Evolutionary conservation across 2,113 vertebrate genomes (phyloP).

Genomic region (Zosterops borbonicus): DNA sequence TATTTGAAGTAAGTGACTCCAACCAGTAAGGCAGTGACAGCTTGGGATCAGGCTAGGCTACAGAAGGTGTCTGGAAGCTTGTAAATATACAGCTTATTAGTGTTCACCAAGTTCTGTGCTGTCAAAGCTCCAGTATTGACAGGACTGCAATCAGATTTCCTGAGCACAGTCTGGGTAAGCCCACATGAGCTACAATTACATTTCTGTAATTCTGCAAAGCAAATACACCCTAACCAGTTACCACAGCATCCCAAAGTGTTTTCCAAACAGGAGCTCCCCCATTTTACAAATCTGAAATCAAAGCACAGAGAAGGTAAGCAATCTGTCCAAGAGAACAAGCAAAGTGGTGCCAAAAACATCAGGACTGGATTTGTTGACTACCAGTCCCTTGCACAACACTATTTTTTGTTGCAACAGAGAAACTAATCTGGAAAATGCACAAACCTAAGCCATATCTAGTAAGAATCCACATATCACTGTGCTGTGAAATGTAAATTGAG

Average conservation of each 20-base stretch:
- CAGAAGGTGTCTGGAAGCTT: background rate
- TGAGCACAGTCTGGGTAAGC: background rate
- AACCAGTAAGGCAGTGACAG: background rate
- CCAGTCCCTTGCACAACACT: background rate
- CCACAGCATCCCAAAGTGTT: conserved; percentile 60
- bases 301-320: conserved; percentile 59
- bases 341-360: background rate
- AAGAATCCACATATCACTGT: background rate
- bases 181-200: background rate
- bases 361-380: background rate
- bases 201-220: background rate
- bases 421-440: background rate
- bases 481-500: background rate
- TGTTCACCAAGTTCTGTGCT: background rate
- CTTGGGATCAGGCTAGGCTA: background rate
- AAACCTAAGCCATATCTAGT: background rate
- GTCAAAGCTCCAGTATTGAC: background rate
- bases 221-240: conserved; percentile 48
- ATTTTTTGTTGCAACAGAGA: background rate
- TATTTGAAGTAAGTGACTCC: background rate
- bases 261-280: conserved; percentile 56
- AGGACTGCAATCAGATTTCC: background rate
- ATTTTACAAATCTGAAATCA: conserved; percentile 59
- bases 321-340: background rate
- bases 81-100: background rate